Conservation (phyloP, 2,888 invertebrate species). For the Drosophila paracracens region DNA sequence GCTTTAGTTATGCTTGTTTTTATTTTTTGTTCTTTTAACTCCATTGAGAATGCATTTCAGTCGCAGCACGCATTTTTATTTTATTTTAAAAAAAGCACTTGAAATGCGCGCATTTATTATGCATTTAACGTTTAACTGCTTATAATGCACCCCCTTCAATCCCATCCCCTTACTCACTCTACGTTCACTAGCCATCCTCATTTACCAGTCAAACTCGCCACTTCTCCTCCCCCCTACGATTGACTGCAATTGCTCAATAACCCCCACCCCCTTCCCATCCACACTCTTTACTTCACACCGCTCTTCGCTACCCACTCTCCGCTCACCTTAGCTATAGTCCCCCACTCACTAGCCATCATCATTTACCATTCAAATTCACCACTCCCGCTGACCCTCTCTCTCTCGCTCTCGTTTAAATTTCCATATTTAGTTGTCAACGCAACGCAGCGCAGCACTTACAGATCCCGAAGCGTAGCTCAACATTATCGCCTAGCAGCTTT, state of each 20-base stretch:
- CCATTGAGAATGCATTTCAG: conserved; percentile 77
- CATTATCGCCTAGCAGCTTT: conserved; percentile 52
- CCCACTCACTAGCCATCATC: conserved; percentile 26
- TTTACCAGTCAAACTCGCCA: conserved; percentile 17
- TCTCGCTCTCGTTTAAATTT: conserved; percentile 50
- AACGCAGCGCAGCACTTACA: conserved; percentile 48
- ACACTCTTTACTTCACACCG: not conserved
- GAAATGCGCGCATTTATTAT: conserved; percentile 74
- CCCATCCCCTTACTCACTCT: conserved; percentile 4
- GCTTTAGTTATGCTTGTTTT: conserved; percentile 30
- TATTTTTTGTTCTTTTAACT: conserved; percentile 52
- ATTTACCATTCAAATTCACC: conserved; percentile 22
- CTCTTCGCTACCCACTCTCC: not conserved
- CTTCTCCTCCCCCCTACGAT: conserved; percentile 12
- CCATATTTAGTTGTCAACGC: conserved; percentile 75
- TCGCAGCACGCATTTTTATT: conserved; percentile 69
- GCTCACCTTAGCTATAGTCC: not conserved
- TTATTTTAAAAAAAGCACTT: conserved; percentile 48
- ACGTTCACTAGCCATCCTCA: conserved; percentile 17
- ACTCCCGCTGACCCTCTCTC: conserved; percentile 24
- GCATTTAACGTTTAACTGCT: conserved; percentile 76
- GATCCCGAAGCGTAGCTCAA: conserved; percentile 56
- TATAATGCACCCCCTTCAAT: not conserved
- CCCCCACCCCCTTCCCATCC: not conserved
- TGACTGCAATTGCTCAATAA: not conserved